phyloP scores from a whole-genome alignment of 2,888 invertebrate genomes.

The Adineta ricciae region DNA sequence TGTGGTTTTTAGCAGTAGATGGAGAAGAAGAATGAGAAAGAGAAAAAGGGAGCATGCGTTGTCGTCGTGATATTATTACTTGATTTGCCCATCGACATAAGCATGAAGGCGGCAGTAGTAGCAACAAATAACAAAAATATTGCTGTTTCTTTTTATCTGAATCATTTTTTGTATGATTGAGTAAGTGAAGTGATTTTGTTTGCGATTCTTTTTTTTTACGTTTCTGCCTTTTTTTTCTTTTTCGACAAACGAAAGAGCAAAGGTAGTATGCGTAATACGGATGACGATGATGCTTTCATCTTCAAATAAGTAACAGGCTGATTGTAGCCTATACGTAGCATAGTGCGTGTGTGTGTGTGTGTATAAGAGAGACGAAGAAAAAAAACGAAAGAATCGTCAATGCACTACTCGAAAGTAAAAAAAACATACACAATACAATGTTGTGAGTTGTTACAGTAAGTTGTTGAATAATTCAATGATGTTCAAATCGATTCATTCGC shows the following conservation, averaged over 20 bases:
- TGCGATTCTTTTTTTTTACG: not conserved
- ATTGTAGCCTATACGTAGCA: not conserved
- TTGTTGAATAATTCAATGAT: not conserved
- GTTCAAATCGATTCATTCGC: not conserved
- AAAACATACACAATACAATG: not conserved
- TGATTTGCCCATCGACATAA: not conserved
- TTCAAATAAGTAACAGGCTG: not conserved
- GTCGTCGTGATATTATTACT: not conserved
- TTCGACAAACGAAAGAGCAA: not conserved
- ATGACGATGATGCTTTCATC: not conserved
- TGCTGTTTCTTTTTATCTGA: constrained; percentile 3
- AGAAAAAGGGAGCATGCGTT: not conserved
- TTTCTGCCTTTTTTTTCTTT: not conserved
- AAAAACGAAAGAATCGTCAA: not conserved
- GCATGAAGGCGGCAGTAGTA: not conserved
- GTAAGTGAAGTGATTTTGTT: not conserved
- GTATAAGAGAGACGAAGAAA: no score
- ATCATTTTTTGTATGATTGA: not conserved
- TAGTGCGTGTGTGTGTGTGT: no score
- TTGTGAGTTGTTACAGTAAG: not conserved
- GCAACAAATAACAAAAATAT: not conserved
- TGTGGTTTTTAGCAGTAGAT: not conserved
- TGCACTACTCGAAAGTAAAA: not conserved
- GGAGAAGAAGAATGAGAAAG: not conserved
- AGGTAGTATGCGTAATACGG: not conserved